Evolutionary conservation across 2,113 vertebrate species (phyloP).

Genomic region (Lonchura striata): DNA sequence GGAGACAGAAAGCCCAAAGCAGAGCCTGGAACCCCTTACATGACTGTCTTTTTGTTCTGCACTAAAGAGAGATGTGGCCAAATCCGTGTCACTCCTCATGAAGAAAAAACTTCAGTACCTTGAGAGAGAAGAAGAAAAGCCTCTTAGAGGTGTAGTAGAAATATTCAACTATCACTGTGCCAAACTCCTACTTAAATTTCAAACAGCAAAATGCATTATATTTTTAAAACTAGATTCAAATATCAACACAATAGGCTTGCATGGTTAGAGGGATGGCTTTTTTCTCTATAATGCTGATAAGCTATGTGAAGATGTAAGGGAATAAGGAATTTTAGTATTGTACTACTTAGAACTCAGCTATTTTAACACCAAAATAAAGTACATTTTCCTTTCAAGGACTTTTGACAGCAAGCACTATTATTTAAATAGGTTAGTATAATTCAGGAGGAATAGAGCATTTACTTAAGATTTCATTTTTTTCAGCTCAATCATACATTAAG

Average conservation of each 20-base stretch:
- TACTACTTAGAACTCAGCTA: background rate
- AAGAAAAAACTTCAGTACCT: background rate
- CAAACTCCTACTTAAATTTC: background rate
- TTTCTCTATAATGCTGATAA: background rate
- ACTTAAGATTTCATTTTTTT: background rate
- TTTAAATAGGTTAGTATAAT: background rate
- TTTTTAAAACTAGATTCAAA: background rate
- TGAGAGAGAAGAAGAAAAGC: background rate
- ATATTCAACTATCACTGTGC: background rate
- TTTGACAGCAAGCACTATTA: background rate
- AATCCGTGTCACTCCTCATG: rapidly evolving
- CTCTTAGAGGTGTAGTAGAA: background rate
- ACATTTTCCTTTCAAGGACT: background rate
- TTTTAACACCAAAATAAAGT: background rate
- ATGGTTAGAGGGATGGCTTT: background rate
- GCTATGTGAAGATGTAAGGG: background rate
- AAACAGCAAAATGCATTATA: background rate
- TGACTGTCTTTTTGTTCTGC: background rate
- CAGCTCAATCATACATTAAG: background rate
- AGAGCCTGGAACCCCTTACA: background rate
- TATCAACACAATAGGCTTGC: background rate
- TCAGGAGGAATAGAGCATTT: background rate
- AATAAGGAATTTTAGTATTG: background rate
- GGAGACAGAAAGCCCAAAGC: background rate
- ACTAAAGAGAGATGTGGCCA: background rate